Evolutionary conservation across 2,797 vertebrate species (phyloP).

Genomic region (Phrynocephalus forsythii): DNA sequence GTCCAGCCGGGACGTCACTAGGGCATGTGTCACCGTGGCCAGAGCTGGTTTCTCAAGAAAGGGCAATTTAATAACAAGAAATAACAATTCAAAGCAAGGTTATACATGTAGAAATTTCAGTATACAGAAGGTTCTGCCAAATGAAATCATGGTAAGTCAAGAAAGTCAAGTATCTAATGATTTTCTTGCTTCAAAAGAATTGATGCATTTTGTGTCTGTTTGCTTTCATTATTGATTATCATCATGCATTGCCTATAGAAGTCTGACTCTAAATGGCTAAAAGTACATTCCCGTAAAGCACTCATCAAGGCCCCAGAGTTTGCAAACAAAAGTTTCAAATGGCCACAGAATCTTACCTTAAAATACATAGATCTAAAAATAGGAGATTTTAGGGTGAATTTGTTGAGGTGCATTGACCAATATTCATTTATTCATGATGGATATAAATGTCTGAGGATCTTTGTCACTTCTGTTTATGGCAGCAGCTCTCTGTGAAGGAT

Average conservation of each 20-base stretch:
- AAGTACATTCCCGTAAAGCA: conserved; percentile 67
- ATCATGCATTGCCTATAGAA: conserved; percentile 63
- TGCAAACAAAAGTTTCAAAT: conserved; percentile 28
- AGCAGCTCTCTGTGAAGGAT: background rate
- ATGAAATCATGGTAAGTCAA: conserved; percentile 67
- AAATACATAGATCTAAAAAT: conserved; percentile 38
- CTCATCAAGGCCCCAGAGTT: accelerated
- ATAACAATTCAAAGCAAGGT: conserved; percentile 31
- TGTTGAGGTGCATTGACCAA: background rate
- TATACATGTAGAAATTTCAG: background rate
- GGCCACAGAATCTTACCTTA: conserved; percentile 1
- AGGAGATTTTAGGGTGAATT: conserved; percentile 40
- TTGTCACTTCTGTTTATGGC: background rate
- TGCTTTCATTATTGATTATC: conserved; percentile 75
- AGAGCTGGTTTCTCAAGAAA: too few relatives aligned
- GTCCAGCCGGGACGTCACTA: too few relatives aligned
- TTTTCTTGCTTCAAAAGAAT: conserved; percentile 69
- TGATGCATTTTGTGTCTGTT: conserved; percentile 69
- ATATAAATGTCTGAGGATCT: background rate
- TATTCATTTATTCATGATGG: background rate
- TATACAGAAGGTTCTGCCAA: conserved; percentile 39
- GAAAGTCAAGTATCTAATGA: conserved; percentile 69
- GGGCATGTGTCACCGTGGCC: too few relatives aligned
- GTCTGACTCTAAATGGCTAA: conserved; percentile 43
- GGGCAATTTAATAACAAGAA: background rate